phyloP scores from a whole-genome alignment of 2,888 invertebrate genomes.

The Dicroscelio sp. region DNA sequence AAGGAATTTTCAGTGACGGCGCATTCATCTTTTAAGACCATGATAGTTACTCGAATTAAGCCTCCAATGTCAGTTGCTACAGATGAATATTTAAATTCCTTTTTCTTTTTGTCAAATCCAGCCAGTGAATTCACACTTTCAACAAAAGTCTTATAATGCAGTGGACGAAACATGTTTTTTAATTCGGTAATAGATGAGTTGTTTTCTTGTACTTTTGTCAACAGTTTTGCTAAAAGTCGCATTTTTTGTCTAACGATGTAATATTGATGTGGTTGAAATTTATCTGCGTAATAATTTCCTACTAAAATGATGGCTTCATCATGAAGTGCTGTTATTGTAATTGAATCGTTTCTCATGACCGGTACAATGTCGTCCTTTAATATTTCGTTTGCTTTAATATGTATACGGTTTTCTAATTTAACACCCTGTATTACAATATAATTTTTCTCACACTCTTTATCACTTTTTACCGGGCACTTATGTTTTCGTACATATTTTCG shows the following conservation, averaged over 20 bases:
- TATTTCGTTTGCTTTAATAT: neutral
- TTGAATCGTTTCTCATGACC: neutral
- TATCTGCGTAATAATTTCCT: neutral
- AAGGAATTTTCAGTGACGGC: neutral
- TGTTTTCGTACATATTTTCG: neutral
- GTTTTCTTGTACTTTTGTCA: neutral
- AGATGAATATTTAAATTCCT: constrained; percentile 29
- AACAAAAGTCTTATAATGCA: neutral
- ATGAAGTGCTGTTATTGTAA: neutral
- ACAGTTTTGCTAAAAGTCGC: neutral
- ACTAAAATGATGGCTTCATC: neutral
- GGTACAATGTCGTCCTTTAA: neutral
- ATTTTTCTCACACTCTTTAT: neutral
- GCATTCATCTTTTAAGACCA: neutral
- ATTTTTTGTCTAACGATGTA: constrained; percentile 25
- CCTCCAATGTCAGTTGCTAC: constrained; percentile 8
- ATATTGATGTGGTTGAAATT: neutral
- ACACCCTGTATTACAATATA: neutral
- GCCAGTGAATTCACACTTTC: neutral
- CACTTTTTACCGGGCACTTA: neutral
- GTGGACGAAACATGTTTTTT: neutral
- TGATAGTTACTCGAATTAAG: neutral
- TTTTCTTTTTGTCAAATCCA: neutral
- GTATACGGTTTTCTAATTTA: neutral
- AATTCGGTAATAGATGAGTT: constrained; percentile 11